Conservation (phyloP, 2,888 invertebrate species). For the Lysandra bellargus region DNA sequence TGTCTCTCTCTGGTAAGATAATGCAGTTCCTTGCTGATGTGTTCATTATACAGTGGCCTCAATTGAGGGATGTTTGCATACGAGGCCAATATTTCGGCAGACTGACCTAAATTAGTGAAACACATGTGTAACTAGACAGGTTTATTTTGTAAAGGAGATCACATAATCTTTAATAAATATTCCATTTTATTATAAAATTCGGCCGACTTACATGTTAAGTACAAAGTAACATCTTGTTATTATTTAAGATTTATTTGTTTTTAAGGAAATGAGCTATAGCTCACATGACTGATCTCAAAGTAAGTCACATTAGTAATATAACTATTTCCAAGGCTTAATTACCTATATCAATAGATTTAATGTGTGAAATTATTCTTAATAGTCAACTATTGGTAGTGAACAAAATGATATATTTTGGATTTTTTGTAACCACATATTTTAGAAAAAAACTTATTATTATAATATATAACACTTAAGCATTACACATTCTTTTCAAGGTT, state of each 20-base stretch:
- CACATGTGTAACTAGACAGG: slow-evolving; percentile 45
- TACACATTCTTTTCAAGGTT: neutral
- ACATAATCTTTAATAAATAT: slow-evolving; percentile 28
- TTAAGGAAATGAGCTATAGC: slow-evolving; percentile 6
- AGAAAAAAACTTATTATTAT: too few relatives aligned
- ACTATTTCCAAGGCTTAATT: slow-evolving; percentile 7
- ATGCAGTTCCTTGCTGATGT: slow-evolving; percentile 91
- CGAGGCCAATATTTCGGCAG: slow-evolving; percentile 89
- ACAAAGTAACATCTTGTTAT: slow-evolving; percentile 7
- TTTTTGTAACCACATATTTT: neutral
- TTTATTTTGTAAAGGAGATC: slow-evolving; percentile 35
- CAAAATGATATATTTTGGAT: neutral
- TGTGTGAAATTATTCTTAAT: neutral
- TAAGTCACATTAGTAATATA: neutral
- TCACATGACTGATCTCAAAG: neutral
- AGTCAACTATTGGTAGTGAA: neutral
- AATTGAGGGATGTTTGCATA: slow-evolving; percentile 83
- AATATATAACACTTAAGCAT: too few relatives aligned
- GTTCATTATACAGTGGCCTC: slow-evolving; percentile 96
- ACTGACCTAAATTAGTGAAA: slow-evolving; percentile 76
- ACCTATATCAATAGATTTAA: neutral
- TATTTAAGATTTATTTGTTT: neutral
- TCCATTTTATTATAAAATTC: slow-evolving; percentile 36
- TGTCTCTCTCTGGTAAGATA: slow-evolving; percentile 94
- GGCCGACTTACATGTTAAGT: slow-evolving; percentile 35